Evolutionary conservation across 2,113 vertebrate genomes (phyloP).

Genomic region (Cairina moschata): DNA sequence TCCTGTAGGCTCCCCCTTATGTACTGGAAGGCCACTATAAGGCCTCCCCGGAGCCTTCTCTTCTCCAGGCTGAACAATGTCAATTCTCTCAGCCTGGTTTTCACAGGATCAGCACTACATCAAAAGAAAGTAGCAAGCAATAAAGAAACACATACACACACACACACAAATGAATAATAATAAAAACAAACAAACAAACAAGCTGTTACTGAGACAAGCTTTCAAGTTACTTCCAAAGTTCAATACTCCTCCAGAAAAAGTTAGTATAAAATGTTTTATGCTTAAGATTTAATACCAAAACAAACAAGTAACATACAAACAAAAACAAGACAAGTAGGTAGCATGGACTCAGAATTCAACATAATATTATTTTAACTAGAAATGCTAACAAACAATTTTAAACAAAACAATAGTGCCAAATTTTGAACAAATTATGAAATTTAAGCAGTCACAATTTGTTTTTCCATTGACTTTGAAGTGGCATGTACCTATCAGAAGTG

Average conservation of each 20-base stretch:
- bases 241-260: not conserved
- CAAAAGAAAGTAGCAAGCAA: conserved; percentile 72
- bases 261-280: not conserved
- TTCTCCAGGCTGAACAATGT: not conserved
- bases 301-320: too few relatives aligned
- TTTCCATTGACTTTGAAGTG: not conserved
- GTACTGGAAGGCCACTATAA: not conserved
- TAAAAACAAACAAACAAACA: conserved; percentile 40
- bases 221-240: not conserved
- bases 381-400: not conserved
- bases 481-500: not conserved
- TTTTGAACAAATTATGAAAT: not conserved
- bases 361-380: not conserved
- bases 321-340: not conserved
- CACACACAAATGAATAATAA: not conserved
- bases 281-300: not conserved
- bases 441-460: not conserved
- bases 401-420: not conserved
- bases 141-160: conserved; percentile 27
- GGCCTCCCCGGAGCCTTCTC: not conserved
- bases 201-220: not conserved
- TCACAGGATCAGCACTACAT: conserved; percentile 30
- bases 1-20: not conserved
- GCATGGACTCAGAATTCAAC: not conserved
- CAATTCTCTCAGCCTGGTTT: not conserved